Evolutionary conservation across 2,797 vertebrate species (phyloP), one percentile per base, ranked within the genome.

Genomic region (Squalus acanthias): DNA sequence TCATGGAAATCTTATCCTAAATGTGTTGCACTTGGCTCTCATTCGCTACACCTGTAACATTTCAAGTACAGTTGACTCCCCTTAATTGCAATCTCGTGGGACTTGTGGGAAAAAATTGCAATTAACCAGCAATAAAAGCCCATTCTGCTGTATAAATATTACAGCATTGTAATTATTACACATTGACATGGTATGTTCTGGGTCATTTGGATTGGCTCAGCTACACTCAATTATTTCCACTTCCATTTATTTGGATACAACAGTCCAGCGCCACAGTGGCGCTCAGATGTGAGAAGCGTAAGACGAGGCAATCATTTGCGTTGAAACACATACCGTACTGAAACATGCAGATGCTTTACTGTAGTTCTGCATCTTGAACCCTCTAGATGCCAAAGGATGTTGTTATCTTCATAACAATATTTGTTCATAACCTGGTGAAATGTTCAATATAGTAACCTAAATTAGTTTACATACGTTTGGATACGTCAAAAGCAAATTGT

Each of bases 1-100:
- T 63, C 89, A 92, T 92, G 60, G 89, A 63, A 92, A 92, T 33
- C 33, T 65, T 92, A n/a, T 92, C 89, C 60, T 92, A 65, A 92
- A 65, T 65, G 60, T 65, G 33, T 65, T 92, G 60, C 33, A 39
- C 60, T 92, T 92, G 60, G 89, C 57, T 63, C 33, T 92, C 89
- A 92, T 65, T 92, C 89, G 20, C 60, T 65, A 39, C 15, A 92
- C 89, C 89, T 92, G 89, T 65, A 65, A 91, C 57, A 63, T 91
- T 91, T 91, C 88, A 91, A 91, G 29, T 91, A 1, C 9, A 33
- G 53, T 91, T 91, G 88, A 91, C 57, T 63, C 88, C 88, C 60
- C 53, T 63, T 63, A 91, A 91, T 91, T 91, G 88, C 88, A 63
- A 91, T 60, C 88, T 60, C 88, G 0, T 13, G 88, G 88, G 88